Evolutionary conservation across 1,140 invertebrate species (phyloP), one percentile per base, ranked within the genome.

Genomic region (Drosophila seguyi): DNA sequence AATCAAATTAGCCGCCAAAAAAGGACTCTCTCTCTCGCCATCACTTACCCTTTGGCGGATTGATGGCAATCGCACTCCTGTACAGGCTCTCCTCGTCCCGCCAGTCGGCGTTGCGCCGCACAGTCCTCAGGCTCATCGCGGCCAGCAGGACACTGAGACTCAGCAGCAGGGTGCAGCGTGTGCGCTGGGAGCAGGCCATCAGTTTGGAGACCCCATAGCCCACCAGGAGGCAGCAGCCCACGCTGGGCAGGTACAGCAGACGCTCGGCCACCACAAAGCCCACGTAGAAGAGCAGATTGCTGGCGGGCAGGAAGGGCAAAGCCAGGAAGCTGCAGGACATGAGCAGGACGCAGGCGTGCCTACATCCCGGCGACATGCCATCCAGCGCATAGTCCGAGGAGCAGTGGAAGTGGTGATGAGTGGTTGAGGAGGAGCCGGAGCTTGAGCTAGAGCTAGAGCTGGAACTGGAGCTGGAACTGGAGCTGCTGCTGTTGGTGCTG

Each of bases 231-330:
- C 98, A 99, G 93, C 97, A 98, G 36, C 99, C 99, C 79, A 99
- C 97, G 93, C 98, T 99, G 31, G 98, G 98, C 86, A 99, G 95
- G 93, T 99, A 99, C 22, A 99, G 94, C 56, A 99, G 96, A 72
- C 98, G 94, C 93, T 99, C 98, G 38, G 98, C 98, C 10, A 99
- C 97, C 27, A 99, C 98, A 93, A 99, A 99, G 8, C 98, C 98
- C 60, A 99, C 98, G 86, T 98, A 98, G 94, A 99, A 99, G 92
- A 99, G 96, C 56, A 96, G 93, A 94, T 99, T 99, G 62, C 97
- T 97, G 14, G 98, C 98, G 42, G 98, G 98, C 73, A 99, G 93
- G 93, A 99, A 99, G 39, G 98, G 97, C 62, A 99, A 93, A 47
- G 97, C 95, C 85, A 98, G 94, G 88, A 99, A 95, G 62, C 96